A percentile compares a stretch with the other conserved stretches of the same genome.
These are phyloP conservation scores for Gallirallus australis DNA, from an alignment of 2,797 vertebrate genomes.

Conservation along the genomic window DNA sequence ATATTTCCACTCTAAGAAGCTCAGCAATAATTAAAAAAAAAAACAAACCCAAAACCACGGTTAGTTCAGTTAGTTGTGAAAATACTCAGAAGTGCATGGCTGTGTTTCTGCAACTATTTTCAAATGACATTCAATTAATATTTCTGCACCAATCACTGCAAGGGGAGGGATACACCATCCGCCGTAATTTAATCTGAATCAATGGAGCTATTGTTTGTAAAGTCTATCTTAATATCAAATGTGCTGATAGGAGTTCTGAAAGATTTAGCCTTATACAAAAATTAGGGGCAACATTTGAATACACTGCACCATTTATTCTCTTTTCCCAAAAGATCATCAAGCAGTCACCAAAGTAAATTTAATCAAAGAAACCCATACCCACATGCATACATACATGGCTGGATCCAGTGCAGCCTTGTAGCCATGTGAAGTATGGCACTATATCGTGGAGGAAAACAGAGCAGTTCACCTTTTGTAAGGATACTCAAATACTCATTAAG, in stretches of 20 bases:
- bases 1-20: neutral
- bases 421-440: neutral
- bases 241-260: neutral
- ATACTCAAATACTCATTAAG: neutral
- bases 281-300: neutral
- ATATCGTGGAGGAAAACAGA: neutral
- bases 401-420: neutral
- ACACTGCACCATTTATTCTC: neutral
- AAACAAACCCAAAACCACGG: neutral
- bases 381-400: neutral
- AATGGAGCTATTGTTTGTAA: neutral
- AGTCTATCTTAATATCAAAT: neutral
- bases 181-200: neutral
- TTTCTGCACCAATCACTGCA: neutral
- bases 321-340: neutral
- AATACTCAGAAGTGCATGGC: neutral
- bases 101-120: neutral
- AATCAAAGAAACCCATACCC: neutral
- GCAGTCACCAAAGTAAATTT: neutral
- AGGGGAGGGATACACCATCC: neutral
- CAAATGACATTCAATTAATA: neutral
- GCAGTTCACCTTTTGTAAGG: neutral
- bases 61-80: neutral
- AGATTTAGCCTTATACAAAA: neutral
- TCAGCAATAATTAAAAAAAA: accelerated